A percentile compares a stretch with the other conserved stretches of the same genome.
phyloP scores from a whole-genome alignment of 2,797 vertebrate species.

The Hippocampus kuda region DNA sequence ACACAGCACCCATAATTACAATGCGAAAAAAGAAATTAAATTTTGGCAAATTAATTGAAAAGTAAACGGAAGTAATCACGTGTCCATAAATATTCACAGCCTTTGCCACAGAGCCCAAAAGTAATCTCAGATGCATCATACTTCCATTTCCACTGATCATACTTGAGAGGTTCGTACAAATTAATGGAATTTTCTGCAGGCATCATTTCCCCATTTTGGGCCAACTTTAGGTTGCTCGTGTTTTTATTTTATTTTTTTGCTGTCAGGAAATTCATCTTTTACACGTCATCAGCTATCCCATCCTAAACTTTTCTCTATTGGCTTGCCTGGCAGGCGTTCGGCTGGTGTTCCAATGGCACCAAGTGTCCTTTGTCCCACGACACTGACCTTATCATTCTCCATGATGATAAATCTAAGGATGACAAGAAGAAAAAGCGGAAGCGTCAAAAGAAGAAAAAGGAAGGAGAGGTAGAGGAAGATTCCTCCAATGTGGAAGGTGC shows the following conservation, averaged over 20 bases:
- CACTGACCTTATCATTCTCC: slow-evolving; percentile 86
- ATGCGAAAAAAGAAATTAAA: no score
- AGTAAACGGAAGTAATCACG: no score
- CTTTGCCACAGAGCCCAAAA: no score
- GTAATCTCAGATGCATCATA: no score
- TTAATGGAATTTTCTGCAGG: no score
- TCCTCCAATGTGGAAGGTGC: slow-evolving; percentile 23
- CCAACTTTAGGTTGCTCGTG: no score
- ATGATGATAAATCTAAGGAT: slow-evolving; percentile 72
- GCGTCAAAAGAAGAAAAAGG: slow-evolving; percentile 66
- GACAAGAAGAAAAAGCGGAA: slow-evolving; percentile 74
- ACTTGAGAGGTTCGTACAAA: no score
- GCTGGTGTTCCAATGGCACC: slow-evolving; percentile 85
- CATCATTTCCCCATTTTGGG: no score
- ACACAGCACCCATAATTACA: no score
- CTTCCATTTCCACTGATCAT: no score
- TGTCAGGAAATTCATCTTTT: neutral
- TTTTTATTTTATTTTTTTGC: neutral
- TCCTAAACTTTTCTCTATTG: neutral
- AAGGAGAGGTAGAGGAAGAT: slow-evolving; percentile 20
- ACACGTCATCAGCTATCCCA: neutral
- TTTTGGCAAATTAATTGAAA: no score
- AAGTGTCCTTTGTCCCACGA: slow-evolving; percentile 84
- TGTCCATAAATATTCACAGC: no score
- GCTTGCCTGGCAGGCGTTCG: slow-evolving; percentile 74